Evolutionary conservation across 2,113 vertebrate species (phyloP).

Genomic region (Lipophrys pholis): DNA sequence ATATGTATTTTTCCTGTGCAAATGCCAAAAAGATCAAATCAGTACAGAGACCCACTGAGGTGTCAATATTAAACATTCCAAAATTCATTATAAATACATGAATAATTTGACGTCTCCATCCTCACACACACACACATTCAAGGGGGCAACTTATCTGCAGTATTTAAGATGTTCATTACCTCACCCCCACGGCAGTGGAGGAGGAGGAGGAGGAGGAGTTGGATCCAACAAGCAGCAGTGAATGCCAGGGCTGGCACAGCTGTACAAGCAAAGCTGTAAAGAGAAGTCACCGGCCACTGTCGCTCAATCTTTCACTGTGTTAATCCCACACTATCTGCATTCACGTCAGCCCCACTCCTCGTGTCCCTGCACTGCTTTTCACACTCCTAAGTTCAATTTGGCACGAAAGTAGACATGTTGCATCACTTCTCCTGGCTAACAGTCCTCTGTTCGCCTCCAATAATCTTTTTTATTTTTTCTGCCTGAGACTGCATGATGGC

Average conservation of each 20-base stretch:
- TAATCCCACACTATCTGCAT: conserved; percentile 76
- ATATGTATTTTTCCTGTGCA: conserved; percentile 56
- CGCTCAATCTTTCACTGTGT: conserved; percentile 73
- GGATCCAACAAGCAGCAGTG: conserved; percentile 62
- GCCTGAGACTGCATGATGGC: conserved; percentile 40
- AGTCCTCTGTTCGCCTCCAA: conserved; percentile 59
- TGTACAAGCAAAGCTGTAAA: conserved; percentile 76
- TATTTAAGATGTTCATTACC: conserved; percentile 64
- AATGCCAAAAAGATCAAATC: conserved; percentile 60
- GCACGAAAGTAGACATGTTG: conserved; percentile 69
- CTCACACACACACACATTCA: conserved; percentile 2
- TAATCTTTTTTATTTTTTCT: conserved; percentile 40
- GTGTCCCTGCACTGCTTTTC: conserved; percentile 60
- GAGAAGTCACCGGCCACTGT: conserved; percentile 71
- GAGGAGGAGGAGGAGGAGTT: conserved; percentile 46
- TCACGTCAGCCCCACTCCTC: conserved; percentile 67
- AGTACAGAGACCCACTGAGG: conserved; percentile 32
- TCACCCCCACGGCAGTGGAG: conserved; percentile 54
- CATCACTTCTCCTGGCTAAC: conserved; percentile 64
- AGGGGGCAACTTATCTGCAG: conserved; percentile 59
- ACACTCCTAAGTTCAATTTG: conserved; percentile 69
- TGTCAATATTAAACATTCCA: conserved; percentile 61
- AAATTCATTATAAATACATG: conserved; percentile 59
- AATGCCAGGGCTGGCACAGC: conserved; percentile 76
- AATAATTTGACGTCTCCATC: conserved; percentile 62